Percentiles rank a stretch among this genome's conserved stretches.
phyloP scores from a whole-genome alignment of 2,113 vertebrate species.

The Myotis brandtii region DNA sequence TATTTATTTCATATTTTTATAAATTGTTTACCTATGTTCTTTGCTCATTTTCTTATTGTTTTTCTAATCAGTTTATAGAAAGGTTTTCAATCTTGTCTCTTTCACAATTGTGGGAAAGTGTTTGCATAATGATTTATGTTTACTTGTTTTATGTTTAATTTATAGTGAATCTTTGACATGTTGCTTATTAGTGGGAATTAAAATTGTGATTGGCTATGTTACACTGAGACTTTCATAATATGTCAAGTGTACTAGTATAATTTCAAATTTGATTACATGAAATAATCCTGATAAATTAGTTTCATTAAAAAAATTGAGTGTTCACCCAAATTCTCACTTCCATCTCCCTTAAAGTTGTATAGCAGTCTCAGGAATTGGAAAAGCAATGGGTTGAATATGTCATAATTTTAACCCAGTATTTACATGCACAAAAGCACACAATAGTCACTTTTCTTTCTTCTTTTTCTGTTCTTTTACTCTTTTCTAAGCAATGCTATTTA shows the following conservation, averaged over 20 bases:
- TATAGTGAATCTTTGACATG: not conserved
- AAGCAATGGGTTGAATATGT: not conserved
- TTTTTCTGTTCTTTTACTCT: not conserved
- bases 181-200: rapidly evolving
- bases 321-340: not conserved
- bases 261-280: not conserved
- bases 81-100: not conserved
- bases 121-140: not conserved
- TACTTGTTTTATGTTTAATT: not conserved
- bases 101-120: not conserved
- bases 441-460: not conserved
- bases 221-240: not conserved
- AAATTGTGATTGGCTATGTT: not conserved
- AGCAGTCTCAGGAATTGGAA: not conserved
- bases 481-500: not conserved
- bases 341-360: not conserved
- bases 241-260: not conserved
- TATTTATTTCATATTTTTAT: not conserved
- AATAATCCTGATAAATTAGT: not conserved
- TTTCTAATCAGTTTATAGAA: not conserved
- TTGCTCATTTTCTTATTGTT: not conserved
- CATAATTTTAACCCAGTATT: not conserved
- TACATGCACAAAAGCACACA: not conserved
- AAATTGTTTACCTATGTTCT: not conserved
- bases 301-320: not conserved